Base-by-base conservation (phyloP, 2,888 invertebrate species). In the Chydorus sphaericus region DNA sequence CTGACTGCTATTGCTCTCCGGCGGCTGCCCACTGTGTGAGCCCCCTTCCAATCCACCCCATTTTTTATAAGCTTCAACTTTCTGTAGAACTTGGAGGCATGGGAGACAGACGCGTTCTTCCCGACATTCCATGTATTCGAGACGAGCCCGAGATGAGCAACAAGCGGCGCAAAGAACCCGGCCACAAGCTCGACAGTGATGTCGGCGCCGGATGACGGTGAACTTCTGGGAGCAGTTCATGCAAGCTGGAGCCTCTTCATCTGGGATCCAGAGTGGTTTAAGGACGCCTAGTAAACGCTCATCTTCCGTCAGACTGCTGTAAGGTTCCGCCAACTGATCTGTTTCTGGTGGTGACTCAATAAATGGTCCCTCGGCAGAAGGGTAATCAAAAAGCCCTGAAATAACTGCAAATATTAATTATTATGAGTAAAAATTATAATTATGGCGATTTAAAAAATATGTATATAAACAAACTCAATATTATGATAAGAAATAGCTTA, bases 221-320 rank as follows among this genome's bases (percentile, higher is more conserved):
- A 90, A 92, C 68, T 81, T 83, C 48, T 75, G 70, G 59, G 82
- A 80, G 67, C 91, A 91, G 61, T 85, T 79, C 81, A 90, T 83
- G 67, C 91, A 91, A 60, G 74, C 75, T n/a, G 77, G 73, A 6
- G 88, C 84, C 62, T 85, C 85, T 4, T 79, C 75, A 68, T 92
- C 91, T 0, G 89, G 89, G 54, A 91, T 80, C 91, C 91, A 91
- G 63, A 82, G 77, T 0, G 90, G 90, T 14, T 85, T 82, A 56
- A 82, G 76, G 66, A 81, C 80, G 1, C 88, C 88, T 55, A 88
- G 68, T 54, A 65, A 62, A 8, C 61, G 60, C 51, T 66, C 64
- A 26, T 63, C 65, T 48, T 64, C 64, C 5, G 62, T 61, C 30
- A 60, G 44, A 66, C 59, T 63, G 62, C 55, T 58, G 26, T 57